Conservation (phyloP, 2,888 invertebrate genomes). For the Troides helena region DNA sequence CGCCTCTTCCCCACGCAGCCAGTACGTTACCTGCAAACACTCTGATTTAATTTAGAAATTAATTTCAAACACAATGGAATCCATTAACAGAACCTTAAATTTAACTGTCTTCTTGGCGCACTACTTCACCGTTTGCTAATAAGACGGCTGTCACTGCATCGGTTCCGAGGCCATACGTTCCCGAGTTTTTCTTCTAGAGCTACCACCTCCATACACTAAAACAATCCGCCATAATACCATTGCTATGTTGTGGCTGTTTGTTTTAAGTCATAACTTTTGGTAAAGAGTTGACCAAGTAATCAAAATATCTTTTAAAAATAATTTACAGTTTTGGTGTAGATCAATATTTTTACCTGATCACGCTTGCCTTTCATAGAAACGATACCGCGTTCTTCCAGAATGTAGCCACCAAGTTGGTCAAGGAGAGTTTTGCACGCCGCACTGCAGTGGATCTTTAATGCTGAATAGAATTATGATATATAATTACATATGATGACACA, state of each 20-base stretch:
- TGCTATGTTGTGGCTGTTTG: no score
- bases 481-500: background rate
- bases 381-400: constrained; percentile 86
- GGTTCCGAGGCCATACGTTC: no score
- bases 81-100: background rate
- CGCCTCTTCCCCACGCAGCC: constrained; percentile 89
- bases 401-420: constrained; percentile 87
- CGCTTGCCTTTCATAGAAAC: constrained; percentile 92
- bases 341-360: constrained; percentile 72
- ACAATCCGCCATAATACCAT: no score
- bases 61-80: background rate
- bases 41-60: background rate
- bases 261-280: no score
- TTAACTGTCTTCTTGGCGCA: no score
- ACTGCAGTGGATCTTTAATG: constrained; percentile 91
- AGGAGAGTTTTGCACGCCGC: constrained; percentile 84
- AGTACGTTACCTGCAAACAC: constrained; percentile 82
- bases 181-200: no score
- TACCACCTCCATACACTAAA: no score
- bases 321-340: background rate
- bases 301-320: no score
- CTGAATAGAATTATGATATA: constrained; percentile 54
- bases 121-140: no score
- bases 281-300: no score
- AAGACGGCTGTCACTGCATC: no score